Base-by-base conservation (phyloP, 2,113 vertebrate species). In the Epinephelus moara region DNA sequence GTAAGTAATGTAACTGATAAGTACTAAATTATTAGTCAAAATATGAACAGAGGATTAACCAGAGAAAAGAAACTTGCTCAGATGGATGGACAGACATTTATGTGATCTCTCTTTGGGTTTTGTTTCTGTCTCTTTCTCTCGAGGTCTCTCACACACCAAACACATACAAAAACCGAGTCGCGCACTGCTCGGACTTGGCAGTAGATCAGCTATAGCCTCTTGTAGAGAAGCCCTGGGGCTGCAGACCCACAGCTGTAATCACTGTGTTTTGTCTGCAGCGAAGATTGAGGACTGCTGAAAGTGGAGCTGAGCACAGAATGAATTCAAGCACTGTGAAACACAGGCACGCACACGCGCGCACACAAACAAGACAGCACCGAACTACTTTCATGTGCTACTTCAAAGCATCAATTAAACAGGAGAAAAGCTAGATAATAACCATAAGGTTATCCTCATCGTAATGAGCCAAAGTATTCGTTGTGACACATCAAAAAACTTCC, bases 381-480 rank as follows among this genome's bases (percentile, higher is more conserved):
- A 73, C 19, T 75, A 72, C 91, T 93, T 94, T 91, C 89, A 93
- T 90, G 89, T 92, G 70, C 79, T 86, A 90, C 93, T 91, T 95
- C 93, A 94, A 93, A 94, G 87, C 88, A 81, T 92, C 78, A 92
- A 93, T 92, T 93, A 90, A 92, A 89, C 73, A 90, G 80, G 42
- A 90, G 88, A 92, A 88, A 88, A 67, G 79, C 75, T 64, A 75
- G 88, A 87, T 92, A 86, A 91, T 90, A 91, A 90, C 81, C 89
- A 81, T 89, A 82, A 89, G 89, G 90, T 92, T 90, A 92, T 90
- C 82, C 77, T 70, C 78, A 78, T 87, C 84, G 25, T 84, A 86
- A 90, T 91, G 78, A 87, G 86, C 85, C 82, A 79, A 82, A 90
- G 59, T 85, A 92, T 90, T 90, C 55, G 72, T 77, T 92, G 70